Evolutionary conservation across 2,113 vertebrate species (phyloP).

Genomic region (Solenodon paradoxus): DNA sequence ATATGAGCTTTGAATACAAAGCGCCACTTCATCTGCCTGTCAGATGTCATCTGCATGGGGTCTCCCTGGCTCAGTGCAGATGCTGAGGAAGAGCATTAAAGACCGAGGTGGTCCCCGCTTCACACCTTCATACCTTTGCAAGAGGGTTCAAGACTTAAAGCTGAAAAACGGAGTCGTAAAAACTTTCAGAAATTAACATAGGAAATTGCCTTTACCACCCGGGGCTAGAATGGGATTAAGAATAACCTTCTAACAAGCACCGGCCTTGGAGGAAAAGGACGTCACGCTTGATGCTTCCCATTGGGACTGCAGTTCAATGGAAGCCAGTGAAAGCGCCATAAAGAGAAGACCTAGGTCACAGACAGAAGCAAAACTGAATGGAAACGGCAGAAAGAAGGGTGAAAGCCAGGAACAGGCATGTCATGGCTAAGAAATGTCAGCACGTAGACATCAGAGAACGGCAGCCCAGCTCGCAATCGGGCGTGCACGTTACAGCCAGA

Average conservation of each 20-base stretch:
- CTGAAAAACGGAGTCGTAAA: not conserved
- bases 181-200: not conserved
- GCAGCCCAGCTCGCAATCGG: not conserved
- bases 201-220: not conserved
- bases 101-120: not conserved
- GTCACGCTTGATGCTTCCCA: not conserved
- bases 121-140: not conserved
- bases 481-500: not conserved
- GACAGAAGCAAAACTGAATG: not conserved
- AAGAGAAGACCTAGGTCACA: not conserved
- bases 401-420: not conserved
- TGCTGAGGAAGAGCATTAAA: not conserved
- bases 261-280: not conserved
- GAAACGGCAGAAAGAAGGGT: not conserved
- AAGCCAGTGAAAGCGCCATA: not conserved
- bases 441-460: not conserved
- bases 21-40: not conserved
- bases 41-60: not conserved
- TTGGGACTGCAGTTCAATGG: not conserved
- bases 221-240: not conserved
- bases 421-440: not conserved
- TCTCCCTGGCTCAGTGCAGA: not conserved
- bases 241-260: not conserved
- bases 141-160: not conserved
- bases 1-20: not conserved